Base-by-base conservation (phyloP, 2,888 invertebrate species). In the Drosophila melanosoma region DNA sequence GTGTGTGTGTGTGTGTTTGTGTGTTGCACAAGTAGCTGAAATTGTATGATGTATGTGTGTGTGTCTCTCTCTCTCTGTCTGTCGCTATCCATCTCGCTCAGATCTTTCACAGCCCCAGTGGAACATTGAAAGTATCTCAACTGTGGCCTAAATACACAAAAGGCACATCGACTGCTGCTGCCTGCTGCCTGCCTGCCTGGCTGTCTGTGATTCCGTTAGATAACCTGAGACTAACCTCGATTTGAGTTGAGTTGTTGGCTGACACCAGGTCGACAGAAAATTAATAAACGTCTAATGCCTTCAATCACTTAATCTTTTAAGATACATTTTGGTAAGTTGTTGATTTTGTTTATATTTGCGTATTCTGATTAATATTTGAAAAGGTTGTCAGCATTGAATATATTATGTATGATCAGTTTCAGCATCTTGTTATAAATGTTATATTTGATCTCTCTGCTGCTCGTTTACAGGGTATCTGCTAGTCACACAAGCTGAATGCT, bases 1-100 rank as follows among this genome's bases (percentile, higher is more conserved):
- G 77, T 72, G 59, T 15, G 17, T 23, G 6, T n/a, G 49, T 15
- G 23, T 17, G 1, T 35, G 11, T 26, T 32, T 26, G 20, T 40
- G 48, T 53, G 33, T 26, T 53, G 49, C 20, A 62, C 59, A 60
- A 70, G 51, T 54, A 20, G 57, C 69, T 77, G 69, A 82, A 86
- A 79, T 82, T 82, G 79, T 84, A 87, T 85, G 85, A 85, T 80
- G 77, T 72, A 62, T 15, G 17, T 23, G 6, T n/a, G 49, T 15
- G 23, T n/a, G 49, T 15, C 15, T 10, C 7, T 33, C 15, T 48
- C 2, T 11, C 12, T 23, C 3, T 49, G 48, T 42, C 42, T n/a
- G 2, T n/a, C 5, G 10, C 40, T 40, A 11, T 45, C 45, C 8
- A 12, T 45, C 45, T 45, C 15, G 3, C 20, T 15, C 7, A 15